Conservation (phyloP, 1,140 invertebrate species). For the Caenorhabditis briggsae region DNA sequence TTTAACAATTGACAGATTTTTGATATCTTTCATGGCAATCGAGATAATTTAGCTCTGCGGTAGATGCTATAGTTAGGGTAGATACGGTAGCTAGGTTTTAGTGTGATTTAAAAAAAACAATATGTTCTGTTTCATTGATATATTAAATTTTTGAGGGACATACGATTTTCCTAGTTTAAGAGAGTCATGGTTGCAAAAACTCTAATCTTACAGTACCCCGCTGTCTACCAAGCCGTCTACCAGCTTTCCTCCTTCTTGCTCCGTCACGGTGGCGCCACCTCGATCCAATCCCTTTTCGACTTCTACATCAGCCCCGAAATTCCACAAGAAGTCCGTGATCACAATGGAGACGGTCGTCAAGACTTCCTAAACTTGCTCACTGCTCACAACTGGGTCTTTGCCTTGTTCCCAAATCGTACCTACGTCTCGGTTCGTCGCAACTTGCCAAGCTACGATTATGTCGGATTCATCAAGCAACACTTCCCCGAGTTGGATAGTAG, state of each 20-base stretch:
- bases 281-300: constrained; percentile 73
- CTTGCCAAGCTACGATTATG: constrained; percentile 75
- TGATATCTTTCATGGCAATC: no score
- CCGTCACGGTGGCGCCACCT: constrained; percentile 74
- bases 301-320: constrained; percentile 70
- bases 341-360: constrained; percentile 71
- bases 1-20: no score
- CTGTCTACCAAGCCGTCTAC: constrained; percentile 72
- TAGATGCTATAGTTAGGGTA: no score
- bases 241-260: constrained; percentile 71
- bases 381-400: constrained; percentile 74
- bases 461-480: constrained; percentile 71
- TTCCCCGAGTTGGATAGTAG: constrained; percentile 44
- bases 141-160: no score
- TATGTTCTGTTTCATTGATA: no score
- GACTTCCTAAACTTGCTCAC: constrained; percentile 74
- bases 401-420: constrained; percentile 75
- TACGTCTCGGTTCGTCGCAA: constrained; percentile 77
- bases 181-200: no score
- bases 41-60: no score
- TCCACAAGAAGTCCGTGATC: constrained; percentile 61
- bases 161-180: no score
- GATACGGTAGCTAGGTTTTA: no score
- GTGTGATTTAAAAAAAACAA: no score
- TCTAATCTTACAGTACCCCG: constrained; percentile 66